phyloP scores from a whole-genome alignment of 1,140 invertebrate genomes.

The Muscidifurax raptorellus region DNA sequence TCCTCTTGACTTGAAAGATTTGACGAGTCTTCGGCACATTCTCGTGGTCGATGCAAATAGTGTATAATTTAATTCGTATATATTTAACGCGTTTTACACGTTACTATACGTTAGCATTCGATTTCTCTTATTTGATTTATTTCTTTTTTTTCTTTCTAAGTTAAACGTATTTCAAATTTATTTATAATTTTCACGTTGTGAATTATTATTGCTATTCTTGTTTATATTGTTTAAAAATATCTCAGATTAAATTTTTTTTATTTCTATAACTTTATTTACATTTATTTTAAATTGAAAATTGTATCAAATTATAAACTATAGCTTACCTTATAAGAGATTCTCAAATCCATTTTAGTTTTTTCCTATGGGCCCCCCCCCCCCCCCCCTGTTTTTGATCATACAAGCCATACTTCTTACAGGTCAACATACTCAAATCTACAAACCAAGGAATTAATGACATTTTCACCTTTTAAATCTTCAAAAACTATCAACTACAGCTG shows the following conservation, averaged over 20 bases:
- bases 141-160: neutral
- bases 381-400: conserved; percentile 62
- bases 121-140: conserved; percentile 15
- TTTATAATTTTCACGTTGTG: conserved; percentile 41
- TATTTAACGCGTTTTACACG: conserved; percentile 32
- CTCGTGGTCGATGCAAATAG: conserved; percentile 46
- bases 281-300: conserved; percentile 46
- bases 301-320: conserved; percentile 43
- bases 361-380: conserved; percentile 10
- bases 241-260: conserved; percentile 27
- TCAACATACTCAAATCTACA: conserved; percentile 63
- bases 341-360: conserved; percentile 3
- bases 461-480: conserved; percentile 35
- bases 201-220: conserved; percentile 42
- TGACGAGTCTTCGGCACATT: conserved; percentile 40
- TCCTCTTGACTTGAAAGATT: conserved; percentile 47
- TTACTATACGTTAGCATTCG: conserved; percentile 35
- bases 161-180: conserved; percentile 22
- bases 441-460: conserved; percentile 55
- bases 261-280: conserved; percentile 50
- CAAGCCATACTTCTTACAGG: conserved; percentile 74
- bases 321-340: conserved; percentile 54
- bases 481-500: conserved; percentile 40
- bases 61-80: conserved; percentile 47
- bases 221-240: conserved; percentile 38